Conservation (phyloP, 2,797 vertebrate species). For the Miichthys miiuy region DNA sequence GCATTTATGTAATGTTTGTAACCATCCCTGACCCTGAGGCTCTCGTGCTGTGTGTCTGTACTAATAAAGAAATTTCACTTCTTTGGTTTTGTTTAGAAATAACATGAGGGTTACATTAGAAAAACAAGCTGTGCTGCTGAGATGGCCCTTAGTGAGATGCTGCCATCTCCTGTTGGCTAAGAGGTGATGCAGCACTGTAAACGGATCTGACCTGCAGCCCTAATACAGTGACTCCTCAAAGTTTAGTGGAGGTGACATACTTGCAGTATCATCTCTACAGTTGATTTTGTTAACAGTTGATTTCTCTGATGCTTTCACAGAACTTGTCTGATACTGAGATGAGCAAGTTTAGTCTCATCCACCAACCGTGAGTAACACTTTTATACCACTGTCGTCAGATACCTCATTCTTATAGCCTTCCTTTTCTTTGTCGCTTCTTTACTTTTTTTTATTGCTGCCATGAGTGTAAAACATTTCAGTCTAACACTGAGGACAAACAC, state of each 20-base stretch:
- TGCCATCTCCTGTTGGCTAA: constrained; percentile 78
- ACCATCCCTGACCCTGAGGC: constrained; percentile 6
- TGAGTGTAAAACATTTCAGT: neutral
- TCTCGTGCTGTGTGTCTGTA: neutral
- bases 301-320: constrained; percentile 76
- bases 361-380: constrained; percentile 87
- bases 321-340: constrained; percentile 84
- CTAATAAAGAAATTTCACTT: neutral
- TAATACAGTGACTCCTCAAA: neutral
- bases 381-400: neutral
- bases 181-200: constrained; percentile 6
- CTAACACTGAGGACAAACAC: neutral
- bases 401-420: neutral
- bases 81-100: neutral
- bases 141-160: constrained; percentile 51
- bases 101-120: neutral
- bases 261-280: neutral
- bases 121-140: neutral
- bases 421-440: neutral
- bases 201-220: neutral
- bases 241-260: neutral
- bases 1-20: neutral
- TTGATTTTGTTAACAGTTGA: neutral
- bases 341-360: constrained; percentile 86
- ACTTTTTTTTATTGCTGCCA: neutral